Evolutionary conservation across 2,113 vertebrate genomes (phyloP).

Genomic region (Canis aureus): DNA sequence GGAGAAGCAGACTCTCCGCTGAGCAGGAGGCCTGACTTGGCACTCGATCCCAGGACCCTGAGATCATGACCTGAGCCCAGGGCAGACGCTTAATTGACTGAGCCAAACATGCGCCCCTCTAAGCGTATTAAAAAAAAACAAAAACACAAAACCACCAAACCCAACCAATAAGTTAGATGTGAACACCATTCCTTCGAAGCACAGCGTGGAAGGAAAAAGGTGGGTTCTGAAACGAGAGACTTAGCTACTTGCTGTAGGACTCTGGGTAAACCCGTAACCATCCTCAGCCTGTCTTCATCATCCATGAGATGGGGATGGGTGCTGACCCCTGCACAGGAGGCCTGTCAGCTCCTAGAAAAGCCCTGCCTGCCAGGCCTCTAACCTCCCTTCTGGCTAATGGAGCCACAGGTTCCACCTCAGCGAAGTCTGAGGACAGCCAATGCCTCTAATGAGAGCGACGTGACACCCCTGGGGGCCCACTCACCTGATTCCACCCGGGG

Average conservation of each 20-base stretch:
- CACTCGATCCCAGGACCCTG: not conserved
- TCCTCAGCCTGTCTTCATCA: not conserved
- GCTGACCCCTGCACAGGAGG: not conserved
- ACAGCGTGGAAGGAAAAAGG: not conserved
- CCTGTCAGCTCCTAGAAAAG: accelerated
- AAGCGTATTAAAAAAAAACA: not conserved
- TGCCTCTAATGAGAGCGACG: accelerated
- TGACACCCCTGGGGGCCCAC: accelerated
- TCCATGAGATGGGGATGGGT: not conserved
- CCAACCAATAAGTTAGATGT: not conserved
- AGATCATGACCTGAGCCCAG: not conserved
- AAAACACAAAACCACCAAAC: not conserved
- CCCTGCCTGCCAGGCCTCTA: accelerated
- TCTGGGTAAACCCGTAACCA: not conserved
- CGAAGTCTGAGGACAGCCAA: not conserved
- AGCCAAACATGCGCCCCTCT: not conserved
- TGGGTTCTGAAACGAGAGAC: not conserved
- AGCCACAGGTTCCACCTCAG: too few relatives aligned
- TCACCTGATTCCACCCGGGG: accelerated
- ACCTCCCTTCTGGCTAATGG: accelerated
- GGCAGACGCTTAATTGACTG: not conserved
- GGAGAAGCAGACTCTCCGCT: not conserved
- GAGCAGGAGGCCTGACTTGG: not conserved
- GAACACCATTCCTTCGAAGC: not conserved
- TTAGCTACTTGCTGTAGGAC: not conserved